A percentile compares a stretch with the other conserved stretches of the same genome.
These are phyloP conservation scores for Microplitis demolitor DNA, from an alignment of 1,140 invertebrate species.

Conservation along the genomic window DNA sequence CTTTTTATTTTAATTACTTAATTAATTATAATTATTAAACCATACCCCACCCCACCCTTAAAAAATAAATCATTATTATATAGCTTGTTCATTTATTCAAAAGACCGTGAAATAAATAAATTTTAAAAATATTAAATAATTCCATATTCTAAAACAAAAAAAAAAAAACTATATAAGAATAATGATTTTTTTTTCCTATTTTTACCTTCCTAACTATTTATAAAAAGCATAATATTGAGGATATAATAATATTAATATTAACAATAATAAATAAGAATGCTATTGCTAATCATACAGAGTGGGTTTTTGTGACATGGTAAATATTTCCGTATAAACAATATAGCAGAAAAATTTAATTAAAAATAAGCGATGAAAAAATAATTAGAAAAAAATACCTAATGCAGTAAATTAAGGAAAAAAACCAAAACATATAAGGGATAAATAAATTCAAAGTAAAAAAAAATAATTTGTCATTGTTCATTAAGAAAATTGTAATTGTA, in stretches of 20 bases:
- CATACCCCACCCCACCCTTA: neutral
- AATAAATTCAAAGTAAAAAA: conserved; percentile 22
- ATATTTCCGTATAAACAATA: conserved; percentile 55
- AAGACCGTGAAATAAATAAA: conserved; percentile 7
- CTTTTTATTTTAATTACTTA: conserved; percentile 5
- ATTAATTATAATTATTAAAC: neutral
- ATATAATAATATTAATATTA: conserved; percentile 63
- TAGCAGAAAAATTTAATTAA: conserved; percentile 14
- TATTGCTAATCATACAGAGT: conserved; percentile 63
- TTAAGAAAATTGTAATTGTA: conserved; percentile 27
- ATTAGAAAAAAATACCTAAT: conserved; percentile 10
- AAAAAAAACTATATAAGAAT: no score
- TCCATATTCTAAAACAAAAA: neutral
- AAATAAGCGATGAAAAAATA: no score
- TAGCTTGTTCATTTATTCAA: neutral
- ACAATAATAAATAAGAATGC: conserved; percentile 60
- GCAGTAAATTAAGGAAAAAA: conserved; percentile 23
- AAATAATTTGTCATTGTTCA: conserved; percentile 18
- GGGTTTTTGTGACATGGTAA: conserved; percentile 62
- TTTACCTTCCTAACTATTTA: conserved; percentile 56
- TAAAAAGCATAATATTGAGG: conserved; percentile 62
- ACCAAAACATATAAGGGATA: conserved; percentile 28
- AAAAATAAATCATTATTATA: conserved; percentile 18
- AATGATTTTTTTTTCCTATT: conserved; percentile 35
- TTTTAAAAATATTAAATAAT: neutral